Base-by-base conservation (phyloP, 2,113 vertebrate species). In the Porphyrio hochstetteri region DNA sequence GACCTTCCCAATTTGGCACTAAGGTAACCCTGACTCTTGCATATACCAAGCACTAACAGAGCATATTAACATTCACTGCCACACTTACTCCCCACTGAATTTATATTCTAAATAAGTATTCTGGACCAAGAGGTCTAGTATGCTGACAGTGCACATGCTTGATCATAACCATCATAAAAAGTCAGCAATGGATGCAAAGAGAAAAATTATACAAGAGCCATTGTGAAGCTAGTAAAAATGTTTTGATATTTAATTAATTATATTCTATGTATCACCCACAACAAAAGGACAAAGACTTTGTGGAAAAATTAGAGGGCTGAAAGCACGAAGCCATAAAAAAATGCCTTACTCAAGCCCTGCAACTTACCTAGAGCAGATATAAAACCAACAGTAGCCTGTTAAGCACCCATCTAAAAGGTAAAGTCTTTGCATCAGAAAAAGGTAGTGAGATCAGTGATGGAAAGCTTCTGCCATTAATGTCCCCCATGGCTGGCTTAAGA, bases 51-150 rank as follows among this genome's bases (percentile, higher is more conserved):
- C 64, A 52, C 83, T 83, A 85, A 82, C 53, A 40, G 64, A 56
- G 27, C 88, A 77, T 77, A 80, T 80, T 90, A 90, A 83, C 70
- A 95, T 96, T 95, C 89, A 97, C 38, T 44, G 92, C 80, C 79
- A 95, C 42, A 67, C 75, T 93, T 97, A 95, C 91, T 96, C 88
- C 68, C 89, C 84, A 91, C 79, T 95, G 92, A 96, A 95, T 90
- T 97, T 88, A 96, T 91, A 97, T 77, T 96, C 86, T 92, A 94
- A 92, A 44, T 83, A 96, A 95, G 90, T 84, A 92, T 86, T 93
- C 60, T 55, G 82, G 23, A 21, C 50, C 88, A 97, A 98, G 89
- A 96, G 67, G 70, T 94, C 87, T 96, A 77, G 48, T 83, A 95
- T 97, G 95, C 93, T 98, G 93, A 96, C 93, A 91, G 85, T 36